These are phyloP conservation scores for Tiphia femorata DNA, from an alignment of 2,888 invertebrate species.

Conservation along the genomic window DNA sequence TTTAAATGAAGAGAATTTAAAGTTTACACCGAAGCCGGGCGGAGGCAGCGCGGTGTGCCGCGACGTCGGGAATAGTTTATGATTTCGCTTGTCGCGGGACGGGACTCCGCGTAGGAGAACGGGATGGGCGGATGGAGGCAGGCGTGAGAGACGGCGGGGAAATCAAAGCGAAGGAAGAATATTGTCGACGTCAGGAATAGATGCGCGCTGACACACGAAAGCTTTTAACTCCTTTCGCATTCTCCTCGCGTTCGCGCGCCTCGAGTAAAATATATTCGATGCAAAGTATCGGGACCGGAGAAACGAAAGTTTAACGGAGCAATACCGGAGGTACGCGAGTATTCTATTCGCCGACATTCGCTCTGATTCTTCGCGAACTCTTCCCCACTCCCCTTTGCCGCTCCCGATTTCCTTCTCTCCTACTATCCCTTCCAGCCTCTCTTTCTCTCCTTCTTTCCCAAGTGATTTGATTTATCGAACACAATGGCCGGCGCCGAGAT, in stretches of 20 bases:
- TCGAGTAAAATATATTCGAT: neutral
- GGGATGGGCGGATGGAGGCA: neutral
- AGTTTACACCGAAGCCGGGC: too few species aligned
- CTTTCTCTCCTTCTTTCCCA: too few species aligned
- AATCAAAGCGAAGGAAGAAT: conserved; percentile 8
- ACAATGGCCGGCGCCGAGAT: neutral
- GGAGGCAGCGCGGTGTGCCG: too few species aligned
- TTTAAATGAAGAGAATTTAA: too few species aligned
- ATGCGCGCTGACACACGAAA: conserved; percentile 31
- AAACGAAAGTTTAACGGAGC: neutral
- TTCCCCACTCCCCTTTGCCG: neutral
- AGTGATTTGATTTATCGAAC: neutral
- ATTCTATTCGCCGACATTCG: neutral
- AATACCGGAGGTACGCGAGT: neutral
- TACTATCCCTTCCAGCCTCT: too few species aligned
- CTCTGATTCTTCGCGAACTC: neutral
- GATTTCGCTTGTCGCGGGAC: too few species aligned
- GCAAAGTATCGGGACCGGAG: neutral
- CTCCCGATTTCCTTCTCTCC: too few species aligned
- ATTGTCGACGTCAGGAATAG: conserved; percentile 3
- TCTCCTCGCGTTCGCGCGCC: neutral
- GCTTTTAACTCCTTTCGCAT: conserved; percentile 32
- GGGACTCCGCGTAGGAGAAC: neutral
- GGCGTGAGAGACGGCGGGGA: neutral
- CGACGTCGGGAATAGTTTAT: too few species aligned